phyloP scores from a whole-genome alignment of 92 coral and sea anemone genomes.

The Anthopleura xanthogrammica region DNA sequence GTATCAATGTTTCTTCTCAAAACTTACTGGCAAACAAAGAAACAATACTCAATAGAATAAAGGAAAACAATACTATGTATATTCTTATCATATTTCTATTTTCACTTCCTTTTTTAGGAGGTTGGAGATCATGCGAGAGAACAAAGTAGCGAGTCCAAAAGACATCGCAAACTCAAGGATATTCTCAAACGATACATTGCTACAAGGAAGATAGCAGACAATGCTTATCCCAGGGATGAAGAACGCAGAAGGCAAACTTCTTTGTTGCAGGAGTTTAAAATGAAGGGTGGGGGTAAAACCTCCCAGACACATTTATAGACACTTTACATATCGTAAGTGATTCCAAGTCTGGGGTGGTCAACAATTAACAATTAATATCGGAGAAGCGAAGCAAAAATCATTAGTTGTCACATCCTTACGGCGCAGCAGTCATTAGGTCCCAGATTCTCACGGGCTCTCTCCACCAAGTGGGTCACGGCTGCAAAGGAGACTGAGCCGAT shows the following conservation, averaged over 20 bases:
- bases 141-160: neutral
- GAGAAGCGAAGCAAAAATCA: too few relatives aligned
- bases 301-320: neutral
- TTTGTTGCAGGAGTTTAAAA: neutral
- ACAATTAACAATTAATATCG: too few relatives aligned
- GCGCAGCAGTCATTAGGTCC: too few relatives aligned
- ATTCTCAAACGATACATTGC: slow-evolving; percentile 17
- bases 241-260: neutral
- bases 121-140: neutral
- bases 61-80: neutral
- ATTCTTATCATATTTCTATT: neutral
- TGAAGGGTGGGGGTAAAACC: neutral
- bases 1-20: too few relatives aligned
- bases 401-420: too few relatives aligned
- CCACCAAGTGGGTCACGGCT: too few relatives aligned
- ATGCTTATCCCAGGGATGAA: neutral
- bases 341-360: too few relatives aligned
- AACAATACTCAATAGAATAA: too few relatives aligned
- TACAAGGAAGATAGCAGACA: slow-evolving; percentile 12
- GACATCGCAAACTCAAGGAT: slow-evolving; percentile 13
- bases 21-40: too few relatives aligned
- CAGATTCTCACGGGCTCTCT: too few relatives aligned
- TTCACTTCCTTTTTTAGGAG: neutral
- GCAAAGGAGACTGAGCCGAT: too few relatives aligned
- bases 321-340: too few relatives aligned